These are phyloP conservation scores for Eulemur albifrons DNA, from an alignment of 2,797 vertebrate species.

Conservation along the genomic window DNA sequence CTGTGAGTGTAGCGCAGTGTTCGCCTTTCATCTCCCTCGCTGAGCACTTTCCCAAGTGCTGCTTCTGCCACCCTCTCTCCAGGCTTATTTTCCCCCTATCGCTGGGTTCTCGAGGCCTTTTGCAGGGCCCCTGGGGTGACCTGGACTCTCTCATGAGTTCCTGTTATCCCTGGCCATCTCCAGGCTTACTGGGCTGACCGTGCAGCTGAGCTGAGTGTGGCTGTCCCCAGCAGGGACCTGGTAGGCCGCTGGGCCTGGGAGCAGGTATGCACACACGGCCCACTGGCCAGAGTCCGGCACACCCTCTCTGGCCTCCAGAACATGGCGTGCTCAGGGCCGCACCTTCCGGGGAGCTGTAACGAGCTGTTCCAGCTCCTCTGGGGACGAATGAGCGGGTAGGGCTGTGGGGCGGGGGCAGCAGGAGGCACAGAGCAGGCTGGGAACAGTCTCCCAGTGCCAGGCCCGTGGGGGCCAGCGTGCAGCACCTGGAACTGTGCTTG, in stretches of 20 bases:
- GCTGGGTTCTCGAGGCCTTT: neutral
- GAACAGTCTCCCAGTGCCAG: neutral
- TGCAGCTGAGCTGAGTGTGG: neutral
- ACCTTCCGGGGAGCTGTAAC: neutral
- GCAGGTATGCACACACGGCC: neutral
- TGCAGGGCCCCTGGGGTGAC: too few species aligned
- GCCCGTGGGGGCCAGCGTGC: neutral
- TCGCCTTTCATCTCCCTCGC: neutral
- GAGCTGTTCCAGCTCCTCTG: neutral
- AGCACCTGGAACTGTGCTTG: neutral
- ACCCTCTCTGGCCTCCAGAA: neutral
- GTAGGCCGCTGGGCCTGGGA: neutral
- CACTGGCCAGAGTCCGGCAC: neutral
- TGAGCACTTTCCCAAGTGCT: neutral
- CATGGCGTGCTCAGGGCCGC: neutral
- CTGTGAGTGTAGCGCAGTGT: accelerated
- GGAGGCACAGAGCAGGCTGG: neutral
- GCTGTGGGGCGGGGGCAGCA: neutral
- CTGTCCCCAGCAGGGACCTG: neutral
- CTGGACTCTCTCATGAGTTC: neutral
- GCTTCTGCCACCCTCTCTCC: neutral
- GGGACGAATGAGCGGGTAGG: accelerated
- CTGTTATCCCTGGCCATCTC: neutral
- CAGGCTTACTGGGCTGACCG: neutral
- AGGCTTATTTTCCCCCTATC: neutral